Base-by-base conservation (phyloP, 2,113 vertebrate genomes). In the Notothenia rossii region DNA sequence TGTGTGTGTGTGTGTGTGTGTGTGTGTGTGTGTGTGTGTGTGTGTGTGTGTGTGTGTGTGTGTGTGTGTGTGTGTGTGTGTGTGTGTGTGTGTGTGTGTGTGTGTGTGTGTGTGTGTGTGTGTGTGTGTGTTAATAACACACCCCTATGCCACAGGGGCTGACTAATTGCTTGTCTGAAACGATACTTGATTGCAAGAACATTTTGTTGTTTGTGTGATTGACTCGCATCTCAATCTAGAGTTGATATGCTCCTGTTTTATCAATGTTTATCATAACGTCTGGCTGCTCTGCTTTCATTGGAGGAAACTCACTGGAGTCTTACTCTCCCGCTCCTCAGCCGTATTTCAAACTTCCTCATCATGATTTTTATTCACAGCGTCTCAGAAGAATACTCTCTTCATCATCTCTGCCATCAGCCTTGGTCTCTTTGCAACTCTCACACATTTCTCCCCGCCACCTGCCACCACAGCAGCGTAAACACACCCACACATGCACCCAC, bases 361-460 rank as follows among this genome's bases (percentile, higher is more conserved):
- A n/a, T 9, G 40, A 69, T 74, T 83, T 72, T 79, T 53, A 48
- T 50, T 79, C 58, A 73, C 51, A 68, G 36, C 25, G 1, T 72
- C 87, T 64, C 77, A 55, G 49, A 72, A 83, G 79, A 65, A 78
- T 80, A 51, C 20, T 49, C 72, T 70, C 18, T 20, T 79, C 50
- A 62, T 84, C 64, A 58, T 78, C 40, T 72, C 60, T 77, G 25
- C 60, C 45, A 18, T 63, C 9, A 50, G 59, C 75, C 12, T 56
- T 62, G 53, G 68, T 77, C 67, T 82, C 69, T 66, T 69, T 63
- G 66, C 67, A 67, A 40, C 70, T 78, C 75, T 77, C 11, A 7
- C 61, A 72, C 49, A 53, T 80, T 84, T 78, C 46, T 64, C 48
- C 12, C 50, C 12, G 17, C 86, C 86, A 86, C 74, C 86, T 86